phyloP scores from a whole-genome alignment of 37 sponge, comb jelly and placozoan species.

The Ianthella basta region DNA sequence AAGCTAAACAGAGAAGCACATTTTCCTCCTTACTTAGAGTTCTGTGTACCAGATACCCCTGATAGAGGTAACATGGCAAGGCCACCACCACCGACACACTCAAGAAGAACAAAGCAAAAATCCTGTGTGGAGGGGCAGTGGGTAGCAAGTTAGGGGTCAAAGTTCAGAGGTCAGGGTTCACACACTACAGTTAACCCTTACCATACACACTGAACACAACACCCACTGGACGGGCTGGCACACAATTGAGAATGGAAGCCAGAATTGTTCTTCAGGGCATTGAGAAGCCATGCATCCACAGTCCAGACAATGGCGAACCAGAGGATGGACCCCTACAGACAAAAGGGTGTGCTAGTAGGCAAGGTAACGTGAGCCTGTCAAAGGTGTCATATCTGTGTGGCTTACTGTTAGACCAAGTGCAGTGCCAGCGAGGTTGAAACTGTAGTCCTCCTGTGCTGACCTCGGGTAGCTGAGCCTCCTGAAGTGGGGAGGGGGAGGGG shows the following conservation, averaged over 20 bases:
- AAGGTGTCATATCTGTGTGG: no score
- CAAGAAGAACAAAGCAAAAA: conserved; percentile 4
- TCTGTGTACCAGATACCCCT: neutral
- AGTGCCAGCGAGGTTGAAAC: neutral
- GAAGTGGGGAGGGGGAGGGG: neutral
- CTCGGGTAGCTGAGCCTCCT: neutral
- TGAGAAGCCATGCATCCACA: conserved; percentile 37
- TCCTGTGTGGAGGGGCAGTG: neutral
- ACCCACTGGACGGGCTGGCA: neutral
- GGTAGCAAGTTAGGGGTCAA: neutral
- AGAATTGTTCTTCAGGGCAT: conserved; percentile 11
- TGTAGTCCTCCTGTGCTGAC: neutral
- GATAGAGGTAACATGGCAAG: neutral
- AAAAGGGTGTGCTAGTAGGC: conserved; percentile 20
- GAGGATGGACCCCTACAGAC: conserved; percentile 14
- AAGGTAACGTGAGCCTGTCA: no score
- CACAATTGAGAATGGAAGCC: conserved; percentile 32
- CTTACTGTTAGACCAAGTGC: neutral
- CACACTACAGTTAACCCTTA: neutral
- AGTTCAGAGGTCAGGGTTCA: neutral
- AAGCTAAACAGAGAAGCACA: no score
- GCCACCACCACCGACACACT: conserved; percentile 12
- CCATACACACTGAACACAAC: conserved; percentile 54
- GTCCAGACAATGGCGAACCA: conserved; percentile 40
- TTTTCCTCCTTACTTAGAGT: neutral